phyloP scores from a whole-genome alignment of 2,797 vertebrate species.

The Pelodytes ibericus region DNA sequence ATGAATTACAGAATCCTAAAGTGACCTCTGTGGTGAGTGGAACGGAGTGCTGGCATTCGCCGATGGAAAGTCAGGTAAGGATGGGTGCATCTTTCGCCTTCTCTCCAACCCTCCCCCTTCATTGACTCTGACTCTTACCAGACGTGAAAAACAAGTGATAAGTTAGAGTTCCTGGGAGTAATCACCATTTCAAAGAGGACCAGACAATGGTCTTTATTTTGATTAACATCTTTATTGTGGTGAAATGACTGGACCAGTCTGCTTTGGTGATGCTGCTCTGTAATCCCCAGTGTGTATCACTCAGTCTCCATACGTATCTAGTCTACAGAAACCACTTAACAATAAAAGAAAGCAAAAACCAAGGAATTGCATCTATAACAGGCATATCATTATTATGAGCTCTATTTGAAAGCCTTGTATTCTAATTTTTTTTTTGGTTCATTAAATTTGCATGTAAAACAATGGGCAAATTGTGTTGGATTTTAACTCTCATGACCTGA shows the following conservation, averaged over 20 bases:
- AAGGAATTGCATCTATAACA: not conserved
- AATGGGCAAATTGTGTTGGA: no score
- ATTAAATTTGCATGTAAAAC: no score
- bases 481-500: no score
- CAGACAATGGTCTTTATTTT: slow-evolving; percentile 39
- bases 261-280: slow-evolving; percentile 5
- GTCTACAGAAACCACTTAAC: not conserved
- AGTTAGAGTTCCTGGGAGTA: slow-evolving; percentile 36
- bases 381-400: not conserved
- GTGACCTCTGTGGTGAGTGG: slow-evolving; percentile 39
- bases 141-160: slow-evolving; percentile 43
- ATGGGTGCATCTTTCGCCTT: slow-evolving; percentile 12
- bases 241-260: slow-evolving; percentile 35
- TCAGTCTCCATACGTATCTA: not conserved
- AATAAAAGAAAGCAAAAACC: not conserved
- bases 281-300: not conserved
- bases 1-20: slow-evolving; percentile 54
- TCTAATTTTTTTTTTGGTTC: no score
- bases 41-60: slow-evolving; percentile 33
- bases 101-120: not conserved
- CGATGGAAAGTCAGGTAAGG: slow-evolving; percentile 49
- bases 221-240: slow-evolving; percentile 54
- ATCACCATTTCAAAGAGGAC: slow-evolving; percentile 50
- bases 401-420: no score
- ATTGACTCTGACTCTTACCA: slow-evolving; percentile 21